A percentile compares a stretch with the other conserved stretches of the same genome.
Evolutionary conservation across 2,113 vertebrate genomes (phyloP).

Genomic region (Ellobius talpinus): DNA sequence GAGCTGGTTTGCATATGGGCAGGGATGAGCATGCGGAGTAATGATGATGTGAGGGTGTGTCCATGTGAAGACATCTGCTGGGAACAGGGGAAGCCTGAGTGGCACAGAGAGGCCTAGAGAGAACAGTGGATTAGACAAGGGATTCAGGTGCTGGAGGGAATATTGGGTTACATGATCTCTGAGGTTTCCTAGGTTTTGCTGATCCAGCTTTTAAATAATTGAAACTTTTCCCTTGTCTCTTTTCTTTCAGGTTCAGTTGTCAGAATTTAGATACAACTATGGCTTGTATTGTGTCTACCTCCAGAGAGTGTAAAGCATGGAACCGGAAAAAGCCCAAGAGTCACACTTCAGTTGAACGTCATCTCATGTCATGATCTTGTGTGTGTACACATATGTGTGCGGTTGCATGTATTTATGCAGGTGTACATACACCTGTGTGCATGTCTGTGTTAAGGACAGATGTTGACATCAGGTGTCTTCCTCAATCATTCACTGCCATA

Average conservation of each 20-base stretch:
- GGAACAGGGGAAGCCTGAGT: not conserved
- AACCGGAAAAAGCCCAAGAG: not conserved
- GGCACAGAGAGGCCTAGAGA: not conserved
- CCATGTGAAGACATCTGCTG: not conserved
- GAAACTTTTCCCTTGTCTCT: slow-evolving; percentile 18
- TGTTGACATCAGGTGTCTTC: not conserved
- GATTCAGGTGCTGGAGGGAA: not conserved
- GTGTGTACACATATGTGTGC: not conserved
- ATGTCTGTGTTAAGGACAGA: not conserved
- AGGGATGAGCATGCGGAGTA: not conserved
- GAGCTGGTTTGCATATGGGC: not conserved
- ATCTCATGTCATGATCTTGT: not conserved
- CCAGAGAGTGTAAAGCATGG: not conserved
- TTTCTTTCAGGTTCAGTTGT: slow-evolving; percentile 42
- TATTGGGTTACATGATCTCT: slow-evolving; percentile 21
- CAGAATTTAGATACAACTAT: slow-evolving; percentile 17
- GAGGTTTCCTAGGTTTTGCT: slow-evolving; percentile 46
- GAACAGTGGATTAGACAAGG: not conserved
- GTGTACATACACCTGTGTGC: not conserved
- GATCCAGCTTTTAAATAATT: slow-evolving; percentile 55
- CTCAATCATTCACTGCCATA: not conserved
- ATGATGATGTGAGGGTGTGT: not conserved
- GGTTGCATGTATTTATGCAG: not conserved
- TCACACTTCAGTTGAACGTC: not conserved
- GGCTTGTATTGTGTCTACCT: slow-evolving; percentile 35